Base-by-base conservation (phyloP, 2,888 invertebrate genomes). In the Minunthozetes semirufus region DNA sequence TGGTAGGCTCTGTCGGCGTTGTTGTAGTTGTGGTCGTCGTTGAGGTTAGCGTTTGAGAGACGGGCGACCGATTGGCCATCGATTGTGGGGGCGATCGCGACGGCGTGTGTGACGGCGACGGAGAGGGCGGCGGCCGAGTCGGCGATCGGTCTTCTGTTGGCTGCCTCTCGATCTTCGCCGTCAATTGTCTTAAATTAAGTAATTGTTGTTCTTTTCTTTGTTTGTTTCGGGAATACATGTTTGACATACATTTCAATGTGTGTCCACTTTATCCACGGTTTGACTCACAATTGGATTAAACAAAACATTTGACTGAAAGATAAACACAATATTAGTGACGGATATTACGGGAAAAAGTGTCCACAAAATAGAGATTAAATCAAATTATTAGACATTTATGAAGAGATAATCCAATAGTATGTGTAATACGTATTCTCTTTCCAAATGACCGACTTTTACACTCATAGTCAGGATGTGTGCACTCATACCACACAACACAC, bases 361-460 rank as follows among this genome's bases (percentile, higher is more conserved):
- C 25, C 11, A n/a, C 9, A 56, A 8, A 22, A 9, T 19, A n/a
- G 19, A n/a, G 4, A 3, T 6, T 19, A 8, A 56, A 25, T 56
- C 19, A 19, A 22, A 22, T 19, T 22, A 19, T 19, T 22, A 56
- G 22, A 17, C 56, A 56, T 56, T 17, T n/a, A n/a, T n/a, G n/a
- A n/a, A n/a, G n/a, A 8, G 9, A 25, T 56, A 56, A 56, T 56
- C 11, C 5, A n/a, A 22, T 56, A 56, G 19, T 8, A 22, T 19
- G 11, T 25, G 11, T n/a, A 22, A 61, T 61, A 61, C 59, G 59
- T 61, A 61, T 61, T 29, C 11, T 61, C 59, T 29, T 27, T 61
- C 59, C 59, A 61, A 61, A 29, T 61, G 59, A 61, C 59, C 59
- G 59, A 61, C 59, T 61, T 61, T 61, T 61, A 15, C 53, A 53